phyloP scores from a whole-genome alignment of 2,113 vertebrate genomes.

The Propithecus coquereli region DNA sequence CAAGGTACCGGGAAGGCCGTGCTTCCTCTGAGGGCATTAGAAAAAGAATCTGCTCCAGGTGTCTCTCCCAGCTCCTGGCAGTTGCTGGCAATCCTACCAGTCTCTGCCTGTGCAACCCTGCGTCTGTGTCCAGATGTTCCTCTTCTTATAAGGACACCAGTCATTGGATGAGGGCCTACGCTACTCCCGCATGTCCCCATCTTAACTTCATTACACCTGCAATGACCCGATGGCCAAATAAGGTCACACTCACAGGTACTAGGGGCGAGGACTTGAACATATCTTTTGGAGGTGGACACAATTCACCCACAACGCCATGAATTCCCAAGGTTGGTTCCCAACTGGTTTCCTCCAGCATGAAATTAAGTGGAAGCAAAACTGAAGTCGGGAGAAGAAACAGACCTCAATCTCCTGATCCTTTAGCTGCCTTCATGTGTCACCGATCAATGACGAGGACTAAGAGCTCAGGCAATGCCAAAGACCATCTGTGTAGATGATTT shows the following conservation, averaged over 20 bases:
- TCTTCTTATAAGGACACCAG: neutral
- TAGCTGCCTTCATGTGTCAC: rapidly evolving
- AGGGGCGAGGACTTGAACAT: neutral
- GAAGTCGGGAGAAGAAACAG: neutral
- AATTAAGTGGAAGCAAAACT: neutral
- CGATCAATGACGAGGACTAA: neutral
- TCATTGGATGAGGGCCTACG: neutral
- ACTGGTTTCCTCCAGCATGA: neutral
- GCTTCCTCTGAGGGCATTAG: neutral
- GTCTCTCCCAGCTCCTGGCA: neutral
- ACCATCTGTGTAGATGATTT: neutral
- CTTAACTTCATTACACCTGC: neutral
- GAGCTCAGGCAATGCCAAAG: neutral
- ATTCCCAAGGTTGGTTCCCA: neutral
- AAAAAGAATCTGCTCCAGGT: neutral
- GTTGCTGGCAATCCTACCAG: neutral
- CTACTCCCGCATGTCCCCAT: neutral
- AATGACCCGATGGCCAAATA: neutral
- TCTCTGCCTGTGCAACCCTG: neutral
- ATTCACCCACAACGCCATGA: neutral
- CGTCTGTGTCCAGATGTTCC: neutral
- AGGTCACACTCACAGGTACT: neutral
- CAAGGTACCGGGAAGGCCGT: neutral
- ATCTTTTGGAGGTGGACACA: neutral
- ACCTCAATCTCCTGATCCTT: neutral